Base-by-base conservation (phyloP, 2,888 invertebrate species). In the Caenorhabditis sulstoni region DNA sequence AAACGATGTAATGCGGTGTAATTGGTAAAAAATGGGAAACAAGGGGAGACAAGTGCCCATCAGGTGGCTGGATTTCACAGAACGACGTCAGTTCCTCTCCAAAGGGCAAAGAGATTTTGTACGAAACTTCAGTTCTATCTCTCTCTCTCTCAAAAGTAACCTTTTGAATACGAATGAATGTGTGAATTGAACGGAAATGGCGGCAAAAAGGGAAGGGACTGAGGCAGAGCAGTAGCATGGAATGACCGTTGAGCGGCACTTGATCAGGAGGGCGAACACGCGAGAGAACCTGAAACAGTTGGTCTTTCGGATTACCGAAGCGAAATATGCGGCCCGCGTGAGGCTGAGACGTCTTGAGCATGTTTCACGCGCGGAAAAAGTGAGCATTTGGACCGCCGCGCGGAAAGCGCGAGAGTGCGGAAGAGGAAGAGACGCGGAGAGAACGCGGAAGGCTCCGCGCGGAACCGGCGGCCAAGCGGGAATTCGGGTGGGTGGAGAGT, bases 251-350 rank as follows among this genome's bases (percentile, higher is more conserved):
- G 35, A n/a, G 47, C 9, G 18, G 20, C 37, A 23, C 23, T n/a
- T 5, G 3, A 8, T 20, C 14, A n/a, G 52, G 22, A 12, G 39
- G 22, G 53, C 44, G 57, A 47, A 50, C 58, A 50, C 67, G 39
- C 55, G 55, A 35, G 41, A 45, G 59, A 70, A 7, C n/a, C 64
- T 66, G 55, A 64, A 64, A 71, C 71, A 71, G 71, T 71, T 71
- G 71, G 47, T 71, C 64, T 64, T 71, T 64, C 71, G 71, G 71
- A 55, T 71, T 71, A 71, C 39, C 44, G 62, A 57, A 39, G 64
- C 41, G 57, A 62, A 57, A n/a, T 47, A 29, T 29, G 29, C 29
- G 29, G 29, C 18, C 44, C 44, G 1, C n/a, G 44, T 39, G 44
- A 23, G 20, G 11, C n/a, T 9, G 57, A 23, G 44, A 45, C 57